These are phyloP conservation scores for Spisula subtruncata DNA, from an alignment of 2,888 invertebrate species.

Conservation along the genomic window DNA sequence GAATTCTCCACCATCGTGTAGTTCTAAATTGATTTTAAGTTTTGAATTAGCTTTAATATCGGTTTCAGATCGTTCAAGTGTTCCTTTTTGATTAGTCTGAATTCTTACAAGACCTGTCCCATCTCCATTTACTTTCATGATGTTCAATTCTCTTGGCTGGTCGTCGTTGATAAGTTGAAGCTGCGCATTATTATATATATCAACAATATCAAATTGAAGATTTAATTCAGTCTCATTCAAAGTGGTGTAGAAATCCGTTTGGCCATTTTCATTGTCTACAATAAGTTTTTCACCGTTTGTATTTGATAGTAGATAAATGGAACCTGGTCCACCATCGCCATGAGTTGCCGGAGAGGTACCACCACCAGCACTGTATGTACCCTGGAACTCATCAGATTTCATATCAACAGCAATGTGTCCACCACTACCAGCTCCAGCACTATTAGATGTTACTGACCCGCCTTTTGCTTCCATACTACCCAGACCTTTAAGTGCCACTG, in stretches of 20 bases:
- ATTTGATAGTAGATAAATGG: conserved; percentile 74
- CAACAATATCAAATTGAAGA: conserved; percentile 73
- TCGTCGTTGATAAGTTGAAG: conserved; percentile 76
- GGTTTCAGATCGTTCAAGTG: conserved; percentile 73
- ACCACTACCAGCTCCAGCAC: conserved; percentile 79
- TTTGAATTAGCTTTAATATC: conserved; percentile 75
- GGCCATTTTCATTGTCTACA: conserved; percentile 78
- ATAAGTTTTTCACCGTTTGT: conserved; percentile 72
- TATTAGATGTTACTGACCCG: conserved; percentile 65
- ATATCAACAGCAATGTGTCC: conserved; percentile 77
- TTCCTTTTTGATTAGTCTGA: conserved; percentile 76
- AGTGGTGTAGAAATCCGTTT: conserved; percentile 77
- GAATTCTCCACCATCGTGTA: conserved; percentile 82
- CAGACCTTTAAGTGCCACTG: conserved; percentile 73
- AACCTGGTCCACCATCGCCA: conserved; percentile 80
- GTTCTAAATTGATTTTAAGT: conserved; percentile 79
- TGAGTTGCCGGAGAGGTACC: conserved; percentile 71
- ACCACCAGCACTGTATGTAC: conserved; percentile 72
- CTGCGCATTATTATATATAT: conserved; percentile 79
- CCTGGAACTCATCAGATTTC: conserved; percentile 69
- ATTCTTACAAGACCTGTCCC: conserved; percentile 80
- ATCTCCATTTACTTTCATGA: conserved; percentile 79
- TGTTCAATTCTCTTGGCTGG: conserved; percentile 68
- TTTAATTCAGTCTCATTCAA: conserved; percentile 72
- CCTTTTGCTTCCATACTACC: conserved; percentile 76